Base-by-base conservation (phyloP, 2,797 vertebrate genomes). In the Parauchenoglanis ngamensis region DNA sequence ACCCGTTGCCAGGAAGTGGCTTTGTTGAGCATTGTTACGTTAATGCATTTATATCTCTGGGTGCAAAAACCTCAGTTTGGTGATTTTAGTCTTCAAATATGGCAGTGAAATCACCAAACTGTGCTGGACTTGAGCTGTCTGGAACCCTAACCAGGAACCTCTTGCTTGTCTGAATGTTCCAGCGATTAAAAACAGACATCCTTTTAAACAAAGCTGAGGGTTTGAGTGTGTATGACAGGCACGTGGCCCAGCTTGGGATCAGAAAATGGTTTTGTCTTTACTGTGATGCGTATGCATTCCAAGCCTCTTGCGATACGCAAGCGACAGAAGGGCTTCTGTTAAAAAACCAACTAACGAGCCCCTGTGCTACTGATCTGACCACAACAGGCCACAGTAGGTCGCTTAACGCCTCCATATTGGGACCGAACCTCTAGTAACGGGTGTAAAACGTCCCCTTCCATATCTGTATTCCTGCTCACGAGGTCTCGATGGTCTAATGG, bases 21-120 rank as follows among this genome's bases (percentile, higher is more conserved):
- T 94, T 95, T 96, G 95, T 95, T 87, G 94, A 94, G 94, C 93
- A 94, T 95, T 94, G 92, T 96, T 94, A 93, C 93, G 93, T 94
- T 83, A 68, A 68, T 31, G 81, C 81, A 35, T 52, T 68, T 54
- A 35, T 63, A 83, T 83, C 63, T 54, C 25, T 3, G 2, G 2
- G n/a, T 68, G 81, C 28, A 83, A 25, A 40, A 83, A 83, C 46
- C 17, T 54, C 63, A 13, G 5, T 83, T 83, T 83, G 61, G 17
- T 19, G 23, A 35, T 76, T 79, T 85, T 72, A 68, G n/a, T 52
- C 44, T 80, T 73, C 52, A 59, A n/a, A 15, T 63, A 17, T 23
- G 8, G 52, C 4, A 12, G 7, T 54, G 28, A 80, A 80, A 61
- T 80, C 56, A 13, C 56, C 31, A 44, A 44, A 15, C 56, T 0